Percentiles rank a stretch among this genome's conserved stretches.
Conservation (phyloP, 2,113 vertebrate species). For the Ptychochromis oligacanthus region DNA sequence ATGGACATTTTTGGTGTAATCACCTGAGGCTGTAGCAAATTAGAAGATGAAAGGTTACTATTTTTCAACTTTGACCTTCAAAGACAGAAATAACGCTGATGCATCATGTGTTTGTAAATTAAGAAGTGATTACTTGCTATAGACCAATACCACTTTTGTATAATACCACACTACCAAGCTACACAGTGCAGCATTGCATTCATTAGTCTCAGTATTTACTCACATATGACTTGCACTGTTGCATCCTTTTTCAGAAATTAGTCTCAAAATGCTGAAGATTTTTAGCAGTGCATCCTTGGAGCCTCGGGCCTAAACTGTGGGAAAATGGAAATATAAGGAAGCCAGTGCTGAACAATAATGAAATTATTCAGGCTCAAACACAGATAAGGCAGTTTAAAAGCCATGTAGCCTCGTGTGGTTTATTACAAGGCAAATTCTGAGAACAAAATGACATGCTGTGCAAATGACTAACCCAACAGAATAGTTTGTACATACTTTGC, state of each 20-base stretch:
- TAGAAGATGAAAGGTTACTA: neutral
- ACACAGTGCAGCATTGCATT: neutral
- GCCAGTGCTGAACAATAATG: conserved; percentile 6
- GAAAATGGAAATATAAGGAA: conserved; percentile 1
- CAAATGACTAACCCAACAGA: neutral
- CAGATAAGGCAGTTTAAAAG: conserved; percentile 6
- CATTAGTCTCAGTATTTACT: neutral
- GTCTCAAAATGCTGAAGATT: neutral
- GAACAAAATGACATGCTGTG: conserved; percentile 15
- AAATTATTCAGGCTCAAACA: neutral
- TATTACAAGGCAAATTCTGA: neutral
- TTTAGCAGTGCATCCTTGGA: neutral
- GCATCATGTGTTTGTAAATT: too few species aligned
- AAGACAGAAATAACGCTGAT: neutral
- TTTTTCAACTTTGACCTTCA: neutral
- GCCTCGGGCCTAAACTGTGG: neutral
- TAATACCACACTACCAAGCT: neutral
- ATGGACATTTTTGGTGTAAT: neutral
- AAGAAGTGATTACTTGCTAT: too few species aligned
- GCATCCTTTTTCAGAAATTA: neutral
- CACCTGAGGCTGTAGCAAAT: neutral
- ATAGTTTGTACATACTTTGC: neutral
- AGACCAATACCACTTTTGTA: neutral
- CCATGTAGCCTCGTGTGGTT: neutral
- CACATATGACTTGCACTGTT: neutral